Evolutionary conservation across 2,888 invertebrate species (phyloP), one percentile per base, ranked within the genome.

Genomic region (Anarsia innoxiella): DNA sequence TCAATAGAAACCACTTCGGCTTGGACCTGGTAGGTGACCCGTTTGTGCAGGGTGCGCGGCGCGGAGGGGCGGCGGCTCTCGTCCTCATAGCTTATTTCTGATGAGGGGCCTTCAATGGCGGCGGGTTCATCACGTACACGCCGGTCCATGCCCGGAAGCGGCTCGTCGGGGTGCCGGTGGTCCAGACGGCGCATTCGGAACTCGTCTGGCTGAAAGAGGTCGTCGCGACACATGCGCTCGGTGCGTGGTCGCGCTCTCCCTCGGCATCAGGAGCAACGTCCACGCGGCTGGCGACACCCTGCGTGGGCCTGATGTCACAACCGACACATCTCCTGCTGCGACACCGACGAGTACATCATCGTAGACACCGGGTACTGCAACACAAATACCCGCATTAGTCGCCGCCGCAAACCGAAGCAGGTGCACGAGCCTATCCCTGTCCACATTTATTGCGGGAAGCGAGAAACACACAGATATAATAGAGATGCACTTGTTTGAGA

Each of bases 301-400:
- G 70, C 66, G 12, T 83, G 76, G 33, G 85, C 84, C 56, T 88
- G 87, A 49, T 88, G 89, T 89, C 89, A 90, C 87, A 89, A 88
- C n/a, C 88, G 86, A 65, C 88, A 89, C 73, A 89, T 85, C 64
- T 89, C 90, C 52, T 89, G 89, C 59, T 89, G 89, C 26, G 88
- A 86, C 42, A 89, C 89, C 27, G 89, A 89, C 10, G 89, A 87
- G 63, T 90, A 90, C 77, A 85, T 86, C 84, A 84, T 84, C 39
- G 84, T 75, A n/a, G 84, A 65, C 37, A 86, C 80, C 14, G 84
- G 85, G 48, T 88, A 88, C 86, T 87, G 84, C 9, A 71, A 71
- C 32, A 36, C 34, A 27, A 16, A 31, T 12, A 19, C 30, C 16
- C 16, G 19, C 8, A 8, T 19, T 19, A 19, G 19, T n/a, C n/a